These are phyloP conservation scores for Archivesica marissinica DNA, from an alignment of 1,140 invertebrate genomes.

Conservation along the genomic window DNA sequence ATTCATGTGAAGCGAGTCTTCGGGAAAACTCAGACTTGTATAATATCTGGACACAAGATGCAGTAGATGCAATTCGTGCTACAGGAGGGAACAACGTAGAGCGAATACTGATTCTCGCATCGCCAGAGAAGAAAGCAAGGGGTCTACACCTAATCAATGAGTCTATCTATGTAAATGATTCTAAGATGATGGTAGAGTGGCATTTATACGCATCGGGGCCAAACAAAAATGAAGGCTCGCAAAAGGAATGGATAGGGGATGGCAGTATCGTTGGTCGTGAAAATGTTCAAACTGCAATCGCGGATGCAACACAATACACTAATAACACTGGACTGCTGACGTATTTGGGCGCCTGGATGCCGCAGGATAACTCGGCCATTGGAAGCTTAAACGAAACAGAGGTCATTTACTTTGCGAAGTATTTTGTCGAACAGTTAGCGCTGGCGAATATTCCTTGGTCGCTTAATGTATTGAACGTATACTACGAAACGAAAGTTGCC, in stretches of 20 bases:
- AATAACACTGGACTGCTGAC: not conserved
- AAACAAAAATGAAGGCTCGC: not conserved
- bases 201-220: not conserved
- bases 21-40: not conserved
- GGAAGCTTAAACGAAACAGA: too few relatives aligned
- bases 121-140: not conserved
- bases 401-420: not conserved
- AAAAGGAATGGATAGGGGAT: not conserved
- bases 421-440: not conserved
- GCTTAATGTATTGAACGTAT: not conserved
- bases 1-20: not conserved
- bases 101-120: not conserved
- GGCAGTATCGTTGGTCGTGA: not conserved
- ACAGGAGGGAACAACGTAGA: not conserved
- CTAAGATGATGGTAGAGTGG: not conserved
- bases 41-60: not conserved
- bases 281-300: too few relatives aligned
- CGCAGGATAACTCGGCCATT: too few relatives aligned
- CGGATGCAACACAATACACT: too few relatives aligned
- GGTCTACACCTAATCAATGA: not conserved
- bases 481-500: not conserved
- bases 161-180: not conserved
- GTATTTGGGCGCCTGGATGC: not conserved
- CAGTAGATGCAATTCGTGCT: not conserved
- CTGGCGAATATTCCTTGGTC: not conserved